Evolutionary conservation across 2,888 invertebrate genomes (phyloP), one percentile per base, ranked within the genome.

Genomic region (Vandiemenella viatica): DNA sequence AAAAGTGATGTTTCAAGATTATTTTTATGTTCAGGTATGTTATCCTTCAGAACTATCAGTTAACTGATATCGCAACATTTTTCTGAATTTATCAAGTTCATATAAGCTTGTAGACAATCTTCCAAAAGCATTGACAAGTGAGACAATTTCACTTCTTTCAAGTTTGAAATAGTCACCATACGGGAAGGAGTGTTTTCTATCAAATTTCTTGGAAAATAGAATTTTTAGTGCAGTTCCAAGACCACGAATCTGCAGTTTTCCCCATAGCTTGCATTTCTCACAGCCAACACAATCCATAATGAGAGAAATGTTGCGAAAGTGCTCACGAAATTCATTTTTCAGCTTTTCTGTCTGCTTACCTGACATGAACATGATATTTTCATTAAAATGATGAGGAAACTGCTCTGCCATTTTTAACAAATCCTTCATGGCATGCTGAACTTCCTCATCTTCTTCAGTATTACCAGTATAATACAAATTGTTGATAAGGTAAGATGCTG

Each of bases 271-370:
- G 65, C 98, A 99, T 69, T 99, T 98, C 62, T 98, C 97, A 67
- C 98, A 99, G 5, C 96, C 97, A 20, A 99, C 97, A 66, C 97
- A 98, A 67, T 98, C 98, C 98, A 99, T 99, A 53, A 99, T 98
- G 49, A 85, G 74, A 1, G 96, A 92, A 56, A 99, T 93, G 66
- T 99, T 99, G 52, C 86, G 75, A 65, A 99, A 99, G 67, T 98
- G 95, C 59, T 86, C 82, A 53, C 89, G 79, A 67, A 98, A 97
- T 65, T 97, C 92, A 58, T 83, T 74, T 64, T 91, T 91, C 26
- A 91, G 69, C 59, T 77, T 75, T 6, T 75, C 70, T 0, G 85
- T 80, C 55, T 84, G 80, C 50, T 76, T 74, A 10, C 84, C 84
- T 45, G 84, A 87, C 57, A 78, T 80, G 63, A 98, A 97, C 79